A percentile compares a stretch with the other conserved stretches of the same genome.
These are phyloP conservation scores for Helicoverpa zea DNA, from an alignment of 1,140 invertebrate species.

Conservation along the genomic window DNA sequence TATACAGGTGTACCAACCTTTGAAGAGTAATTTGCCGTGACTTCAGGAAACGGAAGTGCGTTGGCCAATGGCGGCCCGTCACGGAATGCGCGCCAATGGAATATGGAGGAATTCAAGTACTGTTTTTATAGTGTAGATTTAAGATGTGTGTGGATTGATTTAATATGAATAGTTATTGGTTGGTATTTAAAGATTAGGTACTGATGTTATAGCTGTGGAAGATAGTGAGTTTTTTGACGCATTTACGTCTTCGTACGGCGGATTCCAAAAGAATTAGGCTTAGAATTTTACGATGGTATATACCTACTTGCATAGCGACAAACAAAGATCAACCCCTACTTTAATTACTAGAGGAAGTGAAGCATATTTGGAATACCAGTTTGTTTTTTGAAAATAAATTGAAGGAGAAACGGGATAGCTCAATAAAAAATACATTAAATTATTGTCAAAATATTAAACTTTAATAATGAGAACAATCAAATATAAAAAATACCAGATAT, in stretches of 20 bases:
- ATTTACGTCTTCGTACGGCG: background rate
- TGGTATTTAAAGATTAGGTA: background rate
- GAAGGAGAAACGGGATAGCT: too few species aligned
- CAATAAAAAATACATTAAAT: too few species aligned
- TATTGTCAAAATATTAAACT: too few species aligned
- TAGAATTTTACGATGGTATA: too few species aligned
- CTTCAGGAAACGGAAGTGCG: slow-evolving; percentile 72
- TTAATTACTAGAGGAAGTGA: too few species aligned
- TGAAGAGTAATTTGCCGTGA: slow-evolving; percentile 61
- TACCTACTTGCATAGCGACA: too few species aligned
- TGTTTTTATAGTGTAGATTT: background rate
- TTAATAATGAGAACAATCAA: too few species aligned
- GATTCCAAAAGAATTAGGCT: background rate
- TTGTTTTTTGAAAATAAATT: too few species aligned
- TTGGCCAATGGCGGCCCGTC: slow-evolving; percentile 66
- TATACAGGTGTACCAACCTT: slow-evolving; percentile 64
- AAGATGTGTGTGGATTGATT: background rate
- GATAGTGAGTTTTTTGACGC: too few species aligned
- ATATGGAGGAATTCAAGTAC: background rate
- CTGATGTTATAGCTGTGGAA: background rate
- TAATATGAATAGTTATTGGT: background rate
- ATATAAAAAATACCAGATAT: too few species aligned
- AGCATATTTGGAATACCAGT: too few species aligned
- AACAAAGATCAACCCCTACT: too few species aligned
- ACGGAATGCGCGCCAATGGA: slow-evolving; percentile 59